Evolutionary conservation across 2,888 invertebrate genomes (phyloP), one percentile per base, ranked within the genome.

Genomic region (Rhyacophila evoluta): DNA sequence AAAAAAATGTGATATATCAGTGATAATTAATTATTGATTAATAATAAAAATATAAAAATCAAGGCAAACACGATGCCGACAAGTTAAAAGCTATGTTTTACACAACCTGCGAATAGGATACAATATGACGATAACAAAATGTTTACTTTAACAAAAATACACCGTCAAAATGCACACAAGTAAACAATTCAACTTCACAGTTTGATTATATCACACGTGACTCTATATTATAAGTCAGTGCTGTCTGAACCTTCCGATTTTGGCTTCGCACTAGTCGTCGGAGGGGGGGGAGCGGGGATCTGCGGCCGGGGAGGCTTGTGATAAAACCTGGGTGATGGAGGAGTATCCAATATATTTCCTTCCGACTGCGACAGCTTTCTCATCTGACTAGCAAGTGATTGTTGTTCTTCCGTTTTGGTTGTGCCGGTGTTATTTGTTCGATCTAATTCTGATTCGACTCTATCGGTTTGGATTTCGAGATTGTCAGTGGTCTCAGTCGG

Each of bases 331-430:
- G 88, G 87, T 15, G 87, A 85, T 79, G 83, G 81, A 39, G 87
- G 90, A 78, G 88, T 87, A 83, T 92, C 92, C 81, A 91, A 88
- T 84, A 92, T 92, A 84, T 91, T 91, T 67, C 92, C 92, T 84
- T 92, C 92, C 67, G 92, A 92, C 85, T 92, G 90, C 81, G 92
- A 89, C 83, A 89, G 84, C 85, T 89, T 89, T 36, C 90, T 86
- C 82, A 86, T 87, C 78, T 88, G 88, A 82, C 85, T 86, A 79
- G 85, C 84, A 81, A 89, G 83, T n/a, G 85, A 83, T 19, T 85
- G 85, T 83, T 87, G 87, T 41, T 89, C 89, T 6, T 83, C 83
- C 55, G 87, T 85, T 83, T 88, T 89, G 5, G 83, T 82, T 87
- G n/a, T 4, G 83, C 89, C 88, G 55, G 88, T 88, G 83, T 87